Percentiles rank a stretch among this genome's conserved stretches.
phyloP scores from a whole-genome alignment of 2,888 invertebrate genomes.

The Nephrotoma flavescens region DNA sequence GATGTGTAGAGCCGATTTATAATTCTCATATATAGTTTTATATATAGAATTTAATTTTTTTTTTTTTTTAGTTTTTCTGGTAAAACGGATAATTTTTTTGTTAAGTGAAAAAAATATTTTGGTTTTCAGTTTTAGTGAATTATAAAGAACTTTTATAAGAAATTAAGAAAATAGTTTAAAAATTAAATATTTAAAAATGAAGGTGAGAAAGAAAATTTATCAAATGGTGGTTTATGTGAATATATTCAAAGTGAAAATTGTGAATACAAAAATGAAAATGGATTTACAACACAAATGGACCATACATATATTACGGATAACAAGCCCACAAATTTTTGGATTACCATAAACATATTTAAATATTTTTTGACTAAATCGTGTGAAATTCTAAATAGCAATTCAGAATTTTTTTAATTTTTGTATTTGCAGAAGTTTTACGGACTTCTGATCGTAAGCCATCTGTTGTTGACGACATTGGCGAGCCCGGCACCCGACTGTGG shows the following conservation, averaged over 20 bases:
- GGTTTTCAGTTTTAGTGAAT: not conserved
- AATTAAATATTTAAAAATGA: not conserved
- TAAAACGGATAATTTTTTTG: not conserved
- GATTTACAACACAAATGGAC: not conserved
- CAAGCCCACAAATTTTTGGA: not conserved
- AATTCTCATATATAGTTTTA: not conserved
- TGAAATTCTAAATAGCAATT: not conserved
- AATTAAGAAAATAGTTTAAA: not conserved
- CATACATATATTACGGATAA: not conserved
- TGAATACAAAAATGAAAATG: not conserved
- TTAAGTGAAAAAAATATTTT: not conserved
- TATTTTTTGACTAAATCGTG: not conserved
- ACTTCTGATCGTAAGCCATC: conserved; percentile 22
- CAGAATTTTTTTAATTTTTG: not conserved
- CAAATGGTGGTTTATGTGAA: not conserved
- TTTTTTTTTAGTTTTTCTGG: conserved; percentile 6
- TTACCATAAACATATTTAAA: not conserved
- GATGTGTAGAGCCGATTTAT: conserved; percentile 20
- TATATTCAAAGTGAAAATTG: not conserved
- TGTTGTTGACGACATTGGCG: conserved; percentile 18
- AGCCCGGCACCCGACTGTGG: conserved; percentile 24
- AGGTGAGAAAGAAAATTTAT: not conserved
- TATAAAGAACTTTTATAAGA: not conserved
- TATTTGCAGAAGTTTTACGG: conserved; percentile 19
- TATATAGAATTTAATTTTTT: not conserved